These are phyloP conservation scores for Channallabes apus DNA, from an alignment of 2,797 vertebrate species.

Conservation along the genomic window DNA sequence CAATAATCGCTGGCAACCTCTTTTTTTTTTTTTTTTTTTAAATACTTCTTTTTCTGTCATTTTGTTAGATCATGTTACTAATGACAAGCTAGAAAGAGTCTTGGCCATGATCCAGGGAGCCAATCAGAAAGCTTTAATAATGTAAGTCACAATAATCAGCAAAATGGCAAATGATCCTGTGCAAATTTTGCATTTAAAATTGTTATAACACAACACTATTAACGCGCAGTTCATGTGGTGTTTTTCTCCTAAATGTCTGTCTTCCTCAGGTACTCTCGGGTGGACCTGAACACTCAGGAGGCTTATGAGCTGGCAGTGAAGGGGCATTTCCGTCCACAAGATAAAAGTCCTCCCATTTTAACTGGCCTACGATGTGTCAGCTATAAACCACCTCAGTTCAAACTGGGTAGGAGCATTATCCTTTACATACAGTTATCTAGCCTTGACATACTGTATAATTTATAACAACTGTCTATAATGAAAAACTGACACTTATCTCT, in stretches of 20 bases:
- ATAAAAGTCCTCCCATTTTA: constrained; percentile 83
- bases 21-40: background rate
- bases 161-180: background rate
- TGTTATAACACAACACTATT: background rate
- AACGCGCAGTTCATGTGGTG: background rate
- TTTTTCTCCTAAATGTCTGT: background rate
- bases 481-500: too few relatives aligned
- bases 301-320: constrained; percentile 88
- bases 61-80: constrained; percentile 85
- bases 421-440: background rate
- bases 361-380: constrained; percentile 80
- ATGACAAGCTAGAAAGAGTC: constrained; percentile 86
- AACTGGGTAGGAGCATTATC: constrained; percentile 76
- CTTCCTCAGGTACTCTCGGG: constrained; percentile 79
- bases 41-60: background rate
- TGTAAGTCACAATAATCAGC: constrained; percentile 68
- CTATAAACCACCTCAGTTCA: constrained; percentile 86
- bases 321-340: constrained; percentile 82
- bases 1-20: background rate
- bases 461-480: background rate
- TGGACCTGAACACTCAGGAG: constrained; percentile 87
- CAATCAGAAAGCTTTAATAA: constrained; percentile 88
- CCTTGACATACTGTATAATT: background rate
- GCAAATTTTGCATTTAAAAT: background rate
- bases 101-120: constrained; percentile 88